Evolutionary conservation across 2,797 vertebrate genomes (phyloP), one percentile per base, ranked within the genome.

Genomic region (Micropoecilia bifurca): DNA sequence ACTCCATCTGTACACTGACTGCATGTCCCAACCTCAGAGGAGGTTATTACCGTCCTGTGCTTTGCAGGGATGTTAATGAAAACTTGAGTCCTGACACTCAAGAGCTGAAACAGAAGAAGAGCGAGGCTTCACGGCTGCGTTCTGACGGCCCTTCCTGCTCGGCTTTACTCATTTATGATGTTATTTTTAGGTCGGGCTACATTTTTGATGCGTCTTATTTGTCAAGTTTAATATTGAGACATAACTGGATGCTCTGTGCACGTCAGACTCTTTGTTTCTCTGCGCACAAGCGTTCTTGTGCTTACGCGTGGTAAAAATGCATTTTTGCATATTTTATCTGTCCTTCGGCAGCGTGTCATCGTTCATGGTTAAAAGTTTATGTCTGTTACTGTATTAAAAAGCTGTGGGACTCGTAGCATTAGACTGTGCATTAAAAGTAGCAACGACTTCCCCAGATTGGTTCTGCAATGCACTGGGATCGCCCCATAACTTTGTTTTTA

Each of bases 121-220:
- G 81, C 86, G 88, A 86, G 85, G 84, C 48, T 80, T 82, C 80
- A 73, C 0, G 77, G 55, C 83, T 78, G 85, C 25, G 25, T 87
- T 90, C 81, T 85, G 71, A 85, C 77, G 76, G 75, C 53, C 81
- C 76, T 87, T 75, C 74, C 87, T n/a, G 39, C 39, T 69, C 71
- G 66, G 71, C 80, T 86, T 94, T 91, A 94, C 81, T 94, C 80
- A 94, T 95, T 92, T 85, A 94, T 93, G 87, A 90, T 88, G 92
- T 92, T 95, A 94, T 95, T 93, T 95, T 94, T 93, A 94, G 92
- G 79, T 86, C 66, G 63, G 28, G 86, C 88, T 92, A 87, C 90
- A 92, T 93, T 92, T 94, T 94, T 93, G 84, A 95, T 93, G 92
- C 79, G 83, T 88, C 63, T 43, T 87, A 90, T 93, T 93, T 93